Conservation (phyloP, 1,140 invertebrate species). For the Lineus longissimus region DNA sequence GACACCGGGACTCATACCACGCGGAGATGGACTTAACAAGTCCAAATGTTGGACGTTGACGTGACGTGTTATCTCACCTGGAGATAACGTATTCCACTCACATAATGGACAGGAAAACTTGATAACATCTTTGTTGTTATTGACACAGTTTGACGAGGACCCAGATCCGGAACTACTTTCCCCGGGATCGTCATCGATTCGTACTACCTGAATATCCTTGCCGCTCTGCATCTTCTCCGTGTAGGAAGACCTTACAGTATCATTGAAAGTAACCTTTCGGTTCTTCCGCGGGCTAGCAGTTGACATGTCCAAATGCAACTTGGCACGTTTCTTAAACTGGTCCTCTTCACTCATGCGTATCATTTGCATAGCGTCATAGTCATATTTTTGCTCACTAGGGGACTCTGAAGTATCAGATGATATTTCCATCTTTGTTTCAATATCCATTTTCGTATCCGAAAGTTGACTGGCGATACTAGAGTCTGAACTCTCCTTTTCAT, state of each 20-base stretch:
- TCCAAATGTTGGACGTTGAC: slow-evolving; percentile 81
- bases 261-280: not conserved
- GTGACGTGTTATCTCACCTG: slow-evolving; percentile 73
- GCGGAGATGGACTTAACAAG: slow-evolving; percentile 70
- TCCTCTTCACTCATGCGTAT: not conserved
- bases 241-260: not conserved
- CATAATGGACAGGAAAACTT: slow-evolving; percentile 69
- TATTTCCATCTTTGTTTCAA: too few relatives aligned
- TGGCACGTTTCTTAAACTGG: not conserved
- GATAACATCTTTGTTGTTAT: not conserved
- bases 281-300: not conserved
- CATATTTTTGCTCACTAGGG: too few relatives aligned
- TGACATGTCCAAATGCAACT: not conserved
- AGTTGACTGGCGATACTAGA: too few relatives aligned
- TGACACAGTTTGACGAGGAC: not conserved
- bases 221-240: not conserved
- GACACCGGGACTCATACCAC: slow-evolving; percentile 34
- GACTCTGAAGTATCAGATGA: too few relatives aligned
- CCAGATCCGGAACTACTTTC: not conserved
- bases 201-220: not conserved
- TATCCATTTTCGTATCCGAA: too few relatives aligned
- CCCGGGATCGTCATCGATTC: not conserved
- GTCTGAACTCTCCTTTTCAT: too few relatives aligned
- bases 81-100: slow-evolving; percentile 70
- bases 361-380: too few relatives aligned